phyloP scores from a whole-genome alignment of 2,888 invertebrate species.

The Mayetiola destructor region DNA sequence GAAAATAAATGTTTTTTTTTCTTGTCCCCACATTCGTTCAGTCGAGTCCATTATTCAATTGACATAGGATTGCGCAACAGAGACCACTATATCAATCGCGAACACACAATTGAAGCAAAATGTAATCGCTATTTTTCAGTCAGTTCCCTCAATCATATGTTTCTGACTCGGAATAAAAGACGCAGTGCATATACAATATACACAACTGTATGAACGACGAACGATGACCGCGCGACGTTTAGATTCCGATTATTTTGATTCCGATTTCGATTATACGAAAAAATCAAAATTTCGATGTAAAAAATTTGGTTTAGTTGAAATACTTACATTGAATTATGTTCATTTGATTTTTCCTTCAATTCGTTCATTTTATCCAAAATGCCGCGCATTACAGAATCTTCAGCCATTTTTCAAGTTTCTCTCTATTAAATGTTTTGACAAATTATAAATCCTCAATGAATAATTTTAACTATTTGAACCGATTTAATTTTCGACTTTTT shows the following conservation, averaged over 20 bases:
- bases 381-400: background rate
- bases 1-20: too few species aligned
- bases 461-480: too few species aligned
- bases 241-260: too few species aligned
- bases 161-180: background rate
- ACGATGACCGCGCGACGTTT: background rate
- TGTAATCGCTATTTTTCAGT: background rate
- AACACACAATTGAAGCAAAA: background rate
- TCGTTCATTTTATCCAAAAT: background rate
- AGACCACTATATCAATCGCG: background rate
- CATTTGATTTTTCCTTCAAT: background rate
- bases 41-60: background rate
- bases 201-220: background rate
- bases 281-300: too few species aligned
- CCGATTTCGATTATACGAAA: too few species aligned
- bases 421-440: too few species aligned
- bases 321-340: background rate
- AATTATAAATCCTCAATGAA: too few species aligned
- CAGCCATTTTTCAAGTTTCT: slow-evolving; percentile 10
- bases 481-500: too few species aligned
- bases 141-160: background rate
- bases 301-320: too few species aligned
- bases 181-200: background rate
- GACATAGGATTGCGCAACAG: background rate
- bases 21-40: background rate